A percentile compares a stretch with the other conserved stretches of the same genome.
phyloP scores from a whole-genome alignment of 2,113 vertebrate species.

The Mobula hypostoma region DNA sequence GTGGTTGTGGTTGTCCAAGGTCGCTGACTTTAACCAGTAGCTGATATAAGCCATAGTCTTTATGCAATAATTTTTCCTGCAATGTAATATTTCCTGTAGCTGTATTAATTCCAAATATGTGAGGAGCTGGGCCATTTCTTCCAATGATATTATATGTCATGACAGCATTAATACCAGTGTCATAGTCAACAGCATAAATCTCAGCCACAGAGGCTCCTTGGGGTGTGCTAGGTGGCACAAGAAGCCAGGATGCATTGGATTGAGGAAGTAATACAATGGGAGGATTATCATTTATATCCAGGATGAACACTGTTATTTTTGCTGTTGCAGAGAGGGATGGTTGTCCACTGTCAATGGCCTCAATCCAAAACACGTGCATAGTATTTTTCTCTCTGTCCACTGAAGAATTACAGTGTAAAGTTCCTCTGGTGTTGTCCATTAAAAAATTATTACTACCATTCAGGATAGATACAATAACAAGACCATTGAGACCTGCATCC shows the following conservation, averaged over 20 bases:
- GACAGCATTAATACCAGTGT: conserved; percentile 59
- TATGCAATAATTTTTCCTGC: conserved; percentile 45
- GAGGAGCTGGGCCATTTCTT: conserved; percentile 40
- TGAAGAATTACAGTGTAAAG: conserved; percentile 49
- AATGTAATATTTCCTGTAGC: conserved; percentile 58
- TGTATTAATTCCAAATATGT: conserved; percentile 54
- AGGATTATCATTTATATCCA: conserved; percentile 65
- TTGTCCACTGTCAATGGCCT: conserved; percentile 52
- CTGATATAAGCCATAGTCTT: conserved; percentile 61
- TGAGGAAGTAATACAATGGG: conserved; percentile 60
- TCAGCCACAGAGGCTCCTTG: conserved; percentile 53
- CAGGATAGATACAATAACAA: conserved; percentile 49
- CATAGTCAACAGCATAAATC: conserved; percentile 57
- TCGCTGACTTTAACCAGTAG: conserved; percentile 58
- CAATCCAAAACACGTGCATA: conserved; percentile 53
- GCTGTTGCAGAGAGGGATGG: conserved; percentile 51
- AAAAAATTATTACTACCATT: conserved; percentile 51
- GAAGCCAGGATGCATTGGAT: conserved; percentile 59
- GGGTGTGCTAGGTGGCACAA: conserved; percentile 48
- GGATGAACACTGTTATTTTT: conserved; percentile 58
- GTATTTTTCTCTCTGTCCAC: conserved; percentile 57
- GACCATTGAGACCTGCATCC: conserved; percentile 57
- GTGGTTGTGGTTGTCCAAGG: conserved; percentile 53
- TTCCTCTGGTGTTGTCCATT: conserved; percentile 51
- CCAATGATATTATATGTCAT: conserved; percentile 54